These are phyloP conservation scores for Ploceus nigricollis DNA, from an alignment of 2,113 vertebrate species.

Conservation along the genomic window DNA sequence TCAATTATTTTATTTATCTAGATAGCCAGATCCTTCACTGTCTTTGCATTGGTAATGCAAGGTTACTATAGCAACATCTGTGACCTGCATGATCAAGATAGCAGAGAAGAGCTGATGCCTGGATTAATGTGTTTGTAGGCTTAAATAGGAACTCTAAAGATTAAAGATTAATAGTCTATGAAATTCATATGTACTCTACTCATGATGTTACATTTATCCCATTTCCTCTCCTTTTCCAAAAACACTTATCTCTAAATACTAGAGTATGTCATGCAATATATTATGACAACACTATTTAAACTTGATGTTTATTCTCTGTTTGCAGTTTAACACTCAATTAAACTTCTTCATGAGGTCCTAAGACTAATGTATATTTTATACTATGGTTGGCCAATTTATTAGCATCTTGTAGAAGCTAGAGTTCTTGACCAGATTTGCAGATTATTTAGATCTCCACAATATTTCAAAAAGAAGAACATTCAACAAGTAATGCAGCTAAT, in stretches of 20 bases:
- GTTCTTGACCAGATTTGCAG: neutral
- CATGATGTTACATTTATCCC: neutral
- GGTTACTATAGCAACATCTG: slow-evolving; percentile 54
- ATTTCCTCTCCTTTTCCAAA: neutral
- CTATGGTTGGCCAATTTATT: neutral
- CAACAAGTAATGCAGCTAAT: neutral
- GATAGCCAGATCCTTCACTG: neutral
- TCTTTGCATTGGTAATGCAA: neutral
- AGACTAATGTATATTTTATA: neutral
- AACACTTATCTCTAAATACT: neutral
- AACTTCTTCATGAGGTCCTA: neutral
- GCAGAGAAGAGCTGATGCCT: neutral
- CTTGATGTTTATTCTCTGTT: neutral
- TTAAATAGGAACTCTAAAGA: slow-evolving; percentile 3
- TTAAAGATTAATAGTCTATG: slow-evolving; percentile 1
- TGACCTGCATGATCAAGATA: slow-evolving; percentile 21
- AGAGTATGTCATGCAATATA: neutral
- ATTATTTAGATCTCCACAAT: neutral
- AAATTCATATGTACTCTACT: neutral
- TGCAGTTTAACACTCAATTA: neutral
- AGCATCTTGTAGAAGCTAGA: neutral
- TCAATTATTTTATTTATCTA: neutral
- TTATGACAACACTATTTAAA: neutral
- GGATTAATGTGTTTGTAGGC: neutral
- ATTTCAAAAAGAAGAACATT: neutral